Percentiles rank a stretch among this genome's conserved stretches.
Evolutionary conservation across 2,113 vertebrate genomes (phyloP).

Genomic region (Micromys minutus): DNA sequence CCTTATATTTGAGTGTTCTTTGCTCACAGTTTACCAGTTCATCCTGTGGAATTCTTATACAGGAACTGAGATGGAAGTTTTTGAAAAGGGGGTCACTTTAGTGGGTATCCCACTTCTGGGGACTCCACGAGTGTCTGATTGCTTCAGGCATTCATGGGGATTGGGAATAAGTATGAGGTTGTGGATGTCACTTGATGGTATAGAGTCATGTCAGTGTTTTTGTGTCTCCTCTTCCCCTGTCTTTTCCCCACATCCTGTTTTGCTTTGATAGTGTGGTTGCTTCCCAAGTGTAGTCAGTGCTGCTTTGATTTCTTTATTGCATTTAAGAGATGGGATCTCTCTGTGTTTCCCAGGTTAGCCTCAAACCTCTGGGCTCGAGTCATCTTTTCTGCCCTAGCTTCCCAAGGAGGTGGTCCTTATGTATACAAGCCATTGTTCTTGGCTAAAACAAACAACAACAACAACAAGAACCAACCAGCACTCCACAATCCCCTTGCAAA

Average conservation of each 20-base stretch:
- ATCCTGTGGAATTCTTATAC: not conserved
- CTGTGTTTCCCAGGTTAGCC: not conserved
- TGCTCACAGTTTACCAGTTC: not conserved
- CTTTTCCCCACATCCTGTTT: not conserved
- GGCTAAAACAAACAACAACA: not conserved
- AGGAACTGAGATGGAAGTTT: not conserved
- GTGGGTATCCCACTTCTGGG: not conserved
- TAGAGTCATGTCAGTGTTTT: not conserved
- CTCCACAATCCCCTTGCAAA: not conserved
- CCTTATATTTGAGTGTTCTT: not conserved
- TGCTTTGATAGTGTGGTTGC: not conserved
- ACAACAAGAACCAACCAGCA: not conserved
- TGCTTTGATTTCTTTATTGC: not conserved
- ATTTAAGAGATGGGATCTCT: not conserved
- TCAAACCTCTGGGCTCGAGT: not conserved
- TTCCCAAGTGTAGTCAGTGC: not conserved
- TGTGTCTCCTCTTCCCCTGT: not conserved
- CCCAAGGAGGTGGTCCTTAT: not conserved
- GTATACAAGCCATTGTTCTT: not conserved
- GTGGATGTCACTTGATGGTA: not conserved
- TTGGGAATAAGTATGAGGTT: not conserved
- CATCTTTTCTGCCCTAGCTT: not conserved
- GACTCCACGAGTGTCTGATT: not conserved
- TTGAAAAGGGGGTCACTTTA: not conserved
- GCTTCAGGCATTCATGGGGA: not conserved